Evolutionary conservation across 2,113 vertebrate species (phyloP).

Genomic region (Paratilapia polleni): DNA sequence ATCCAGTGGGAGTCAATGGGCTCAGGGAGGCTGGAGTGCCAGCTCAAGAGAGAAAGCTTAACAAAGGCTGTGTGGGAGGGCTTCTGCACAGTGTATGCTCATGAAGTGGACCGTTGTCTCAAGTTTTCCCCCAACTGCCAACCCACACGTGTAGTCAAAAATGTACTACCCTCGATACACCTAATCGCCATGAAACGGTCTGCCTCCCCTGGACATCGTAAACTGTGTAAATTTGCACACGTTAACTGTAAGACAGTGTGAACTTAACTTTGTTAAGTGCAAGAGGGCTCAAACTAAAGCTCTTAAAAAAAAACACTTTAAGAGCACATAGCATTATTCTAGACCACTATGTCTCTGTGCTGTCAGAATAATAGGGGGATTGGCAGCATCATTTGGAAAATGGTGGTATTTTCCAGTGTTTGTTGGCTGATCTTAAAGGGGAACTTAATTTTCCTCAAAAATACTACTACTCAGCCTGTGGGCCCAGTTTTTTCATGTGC

Average conservation of each 20-base stretch:
- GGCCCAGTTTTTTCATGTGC: background rate
- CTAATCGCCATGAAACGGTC: constrained; percentile 62
- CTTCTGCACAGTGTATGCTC: constrained; percentile 61
- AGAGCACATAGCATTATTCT: constrained; percentile 1
- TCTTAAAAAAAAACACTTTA: constrained; percentile 44
- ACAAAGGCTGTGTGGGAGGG: constrained; percentile 76
- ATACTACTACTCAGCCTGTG: background rate
- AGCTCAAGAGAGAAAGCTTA: constrained; percentile 68
- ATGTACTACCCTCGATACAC: constrained; percentile 57
- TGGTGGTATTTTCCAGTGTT: background rate
- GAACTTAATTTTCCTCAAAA: background rate
- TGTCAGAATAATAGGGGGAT: background rate
- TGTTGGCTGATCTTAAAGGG: background rate
- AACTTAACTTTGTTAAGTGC: constrained; percentile 31
- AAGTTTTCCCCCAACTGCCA: constrained; percentile 49
- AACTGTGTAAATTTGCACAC: constrained; percentile 46
- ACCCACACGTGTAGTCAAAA: constrained; percentile 68
- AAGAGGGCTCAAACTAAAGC: constrained; percentile 22
- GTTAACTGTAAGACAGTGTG: constrained; percentile 31
- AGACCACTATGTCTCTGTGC: background rate
- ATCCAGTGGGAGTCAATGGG: constrained; percentile 73
- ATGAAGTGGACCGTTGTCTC: constrained; percentile 72
- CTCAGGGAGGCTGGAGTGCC: constrained; percentile 67
- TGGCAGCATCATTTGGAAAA: background rate
- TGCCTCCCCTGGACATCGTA: constrained; percentile 24